phyloP scores from a whole-genome alignment of 2,113 vertebrate species.

The Pangasianodon hypophthalmus region DNA sequence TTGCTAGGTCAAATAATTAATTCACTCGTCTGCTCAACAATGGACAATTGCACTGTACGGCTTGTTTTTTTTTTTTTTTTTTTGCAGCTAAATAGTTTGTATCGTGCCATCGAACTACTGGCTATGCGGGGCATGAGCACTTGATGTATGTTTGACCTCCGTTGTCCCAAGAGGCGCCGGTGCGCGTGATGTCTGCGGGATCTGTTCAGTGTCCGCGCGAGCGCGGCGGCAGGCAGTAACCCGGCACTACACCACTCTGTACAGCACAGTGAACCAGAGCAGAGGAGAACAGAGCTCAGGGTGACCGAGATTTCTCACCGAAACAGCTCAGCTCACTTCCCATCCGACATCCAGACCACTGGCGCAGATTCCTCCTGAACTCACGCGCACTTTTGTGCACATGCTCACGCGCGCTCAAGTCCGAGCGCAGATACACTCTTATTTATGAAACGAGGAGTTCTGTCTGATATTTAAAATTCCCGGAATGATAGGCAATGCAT shows the following conservation, averaged over 20 bases:
- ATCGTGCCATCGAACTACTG: slow-evolving; percentile 40
- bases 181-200: slow-evolving; percentile 61
- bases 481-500: not conserved
- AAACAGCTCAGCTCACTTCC: not conserved
- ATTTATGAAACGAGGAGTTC: not conserved
- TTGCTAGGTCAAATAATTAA: not conserved
- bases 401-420: not conserved
- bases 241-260: not conserved
- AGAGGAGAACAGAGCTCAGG: not conserved
- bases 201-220: slow-evolving; percentile 68
- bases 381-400: not conserved
- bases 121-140: slow-evolving; percentile 62
- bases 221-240: slow-evolving; percentile 27
- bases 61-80: not conserved
- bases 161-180: slow-evolving; percentile 50
- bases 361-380: not conserved
- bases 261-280: not conserved
- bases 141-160: slow-evolving; percentile 63
- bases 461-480: not conserved
- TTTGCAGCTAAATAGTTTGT: slow-evolving; percentile 67
- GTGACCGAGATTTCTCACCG: not conserved
- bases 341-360: not conserved
- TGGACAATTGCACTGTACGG: not conserved
- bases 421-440: not conserved
- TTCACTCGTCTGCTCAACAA: not conserved